Evolutionary conservation across 2,797 vertebrate species (phyloP), one percentile per base, ranked within the genome.

Genomic region (Carcharodon carcharias): DNA sequence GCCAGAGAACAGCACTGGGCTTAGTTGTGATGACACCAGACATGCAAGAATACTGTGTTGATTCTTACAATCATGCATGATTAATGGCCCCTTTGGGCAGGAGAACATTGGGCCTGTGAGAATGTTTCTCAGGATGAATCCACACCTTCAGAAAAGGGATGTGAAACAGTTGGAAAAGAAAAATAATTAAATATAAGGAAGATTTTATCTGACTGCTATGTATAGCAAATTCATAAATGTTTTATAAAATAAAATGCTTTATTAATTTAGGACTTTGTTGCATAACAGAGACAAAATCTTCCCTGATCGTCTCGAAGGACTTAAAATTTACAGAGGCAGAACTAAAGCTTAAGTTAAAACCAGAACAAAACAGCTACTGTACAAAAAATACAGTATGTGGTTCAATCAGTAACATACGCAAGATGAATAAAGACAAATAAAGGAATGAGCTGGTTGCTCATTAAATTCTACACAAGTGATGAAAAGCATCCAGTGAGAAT

Each of bases 401-500:
- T 35, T 95, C 69, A 56, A 71, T 54, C 50, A 35, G 50, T 77
- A 95, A 73, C 12, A 56, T 73, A 50, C n/a, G 63, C 56, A 92
- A n/a, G 40, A 45, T 45, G 91, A 93, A 40, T 5, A 40, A 95
- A 73, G 26, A 91, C 35, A 92, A 85, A 11, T 35, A n/a, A 14
- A 14, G 63, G 89, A 31, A 14, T 92, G 56, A 95, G 45, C 65
- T 56, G 31, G 4, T 11, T 77, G 28, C 31, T 16, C n/a, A n/a
- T n/a, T 31, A 95, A 73, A 95, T 61, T 92, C 58, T 92, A 50
- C 80, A 50, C 18, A 85, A 92, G 14, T 92, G 56, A 92, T 95
- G 69, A 95, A 95, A 95, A 56, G 1, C 94, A 95, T 35, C n/a
- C 4, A 4, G 35, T 18, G 56, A 61, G 67, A 4, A 16, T 50